These are phyloP conservation scores for Corythaixoides concolor DNA, from an alignment of 2,113 vertebrate genomes.

Conservation along the genomic window DNA sequence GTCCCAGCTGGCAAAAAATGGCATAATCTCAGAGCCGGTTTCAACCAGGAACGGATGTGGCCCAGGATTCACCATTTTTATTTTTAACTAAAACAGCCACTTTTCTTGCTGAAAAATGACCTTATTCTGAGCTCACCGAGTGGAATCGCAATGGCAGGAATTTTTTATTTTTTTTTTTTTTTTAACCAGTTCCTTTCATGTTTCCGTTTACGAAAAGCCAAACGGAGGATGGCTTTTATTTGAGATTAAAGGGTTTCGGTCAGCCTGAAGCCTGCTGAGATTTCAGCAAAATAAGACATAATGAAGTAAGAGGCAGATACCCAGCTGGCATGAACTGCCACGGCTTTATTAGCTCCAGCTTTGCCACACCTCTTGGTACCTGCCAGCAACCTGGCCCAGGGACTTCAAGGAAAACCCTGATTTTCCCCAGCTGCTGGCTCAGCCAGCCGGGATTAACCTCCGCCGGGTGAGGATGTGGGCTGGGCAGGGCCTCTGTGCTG, in stretches of 20 bases:
- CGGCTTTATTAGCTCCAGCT: not conserved
- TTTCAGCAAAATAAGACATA: not conserved
- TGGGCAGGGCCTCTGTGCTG: not conserved
- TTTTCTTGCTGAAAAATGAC: not conserved
- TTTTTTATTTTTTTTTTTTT: not conserved
- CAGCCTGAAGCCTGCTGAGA: not conserved
- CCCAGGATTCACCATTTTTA: not conserved
- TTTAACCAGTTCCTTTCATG: not conserved
- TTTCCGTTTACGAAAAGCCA: not conserved
- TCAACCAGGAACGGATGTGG: fast-evolving
- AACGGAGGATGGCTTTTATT: not conserved
- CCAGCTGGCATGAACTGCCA: not conserved
- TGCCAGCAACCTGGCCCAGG: not conserved
- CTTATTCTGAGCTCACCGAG: not conserved
- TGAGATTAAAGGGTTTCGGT: not conserved
- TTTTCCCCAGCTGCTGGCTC: not conserved
- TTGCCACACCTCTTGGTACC: not conserved
- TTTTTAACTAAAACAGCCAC: not conserved
- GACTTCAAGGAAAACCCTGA: not conserved
- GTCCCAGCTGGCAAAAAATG: not conserved
- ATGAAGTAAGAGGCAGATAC: not conserved
- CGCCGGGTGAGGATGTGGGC: not conserved
- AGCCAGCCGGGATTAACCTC: not conserved
- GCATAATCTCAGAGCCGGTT: not conserved
- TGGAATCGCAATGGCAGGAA: not conserved